A percentile compares a stretch with the other conserved stretches of the same genome.
phyloP scores from a whole-genome alignment of 2,113 vertebrate species.

The Serilophus lunatus region DNA sequence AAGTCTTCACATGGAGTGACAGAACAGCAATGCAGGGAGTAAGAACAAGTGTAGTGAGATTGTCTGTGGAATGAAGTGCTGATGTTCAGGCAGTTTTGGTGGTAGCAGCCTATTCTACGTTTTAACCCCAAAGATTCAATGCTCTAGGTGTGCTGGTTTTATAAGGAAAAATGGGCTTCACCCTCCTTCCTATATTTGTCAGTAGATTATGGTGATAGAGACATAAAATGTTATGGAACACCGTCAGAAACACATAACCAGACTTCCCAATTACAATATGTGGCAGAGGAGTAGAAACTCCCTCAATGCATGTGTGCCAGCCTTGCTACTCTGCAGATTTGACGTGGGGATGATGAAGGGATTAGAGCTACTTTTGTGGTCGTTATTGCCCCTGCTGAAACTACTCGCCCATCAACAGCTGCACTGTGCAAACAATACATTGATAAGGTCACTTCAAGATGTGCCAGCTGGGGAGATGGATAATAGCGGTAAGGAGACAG shows the following conservation, averaged over 20 bases:
- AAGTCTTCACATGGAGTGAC: neutral
- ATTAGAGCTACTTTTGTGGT: neutral
- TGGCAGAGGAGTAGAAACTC: neutral
- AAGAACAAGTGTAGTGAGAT: fast-evolving
- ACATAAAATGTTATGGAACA: neutral
- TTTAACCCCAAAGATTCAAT: neutral
- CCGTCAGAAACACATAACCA: neutral
- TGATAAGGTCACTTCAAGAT: neutral
- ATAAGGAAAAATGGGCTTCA: neutral
- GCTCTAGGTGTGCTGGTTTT: neutral
- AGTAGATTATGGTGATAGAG: neutral
- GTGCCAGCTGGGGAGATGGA: neutral
- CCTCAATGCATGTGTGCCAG: fast-evolving
- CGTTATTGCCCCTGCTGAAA: neutral
- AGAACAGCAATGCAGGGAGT: neutral
- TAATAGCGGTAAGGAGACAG: neutral
- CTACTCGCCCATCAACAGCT: neutral
- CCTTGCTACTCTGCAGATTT: neutral
- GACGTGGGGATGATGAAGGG: neutral
- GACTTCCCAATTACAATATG: neutral
- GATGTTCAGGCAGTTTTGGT: neutral
- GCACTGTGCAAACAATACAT: neutral
- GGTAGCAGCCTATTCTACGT: neutral
- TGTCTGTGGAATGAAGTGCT: neutral
- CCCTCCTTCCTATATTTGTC: neutral